Conservation (phyloP, 2,888 invertebrate genomes). For the Lasioglossum leucozonium region DNA sequence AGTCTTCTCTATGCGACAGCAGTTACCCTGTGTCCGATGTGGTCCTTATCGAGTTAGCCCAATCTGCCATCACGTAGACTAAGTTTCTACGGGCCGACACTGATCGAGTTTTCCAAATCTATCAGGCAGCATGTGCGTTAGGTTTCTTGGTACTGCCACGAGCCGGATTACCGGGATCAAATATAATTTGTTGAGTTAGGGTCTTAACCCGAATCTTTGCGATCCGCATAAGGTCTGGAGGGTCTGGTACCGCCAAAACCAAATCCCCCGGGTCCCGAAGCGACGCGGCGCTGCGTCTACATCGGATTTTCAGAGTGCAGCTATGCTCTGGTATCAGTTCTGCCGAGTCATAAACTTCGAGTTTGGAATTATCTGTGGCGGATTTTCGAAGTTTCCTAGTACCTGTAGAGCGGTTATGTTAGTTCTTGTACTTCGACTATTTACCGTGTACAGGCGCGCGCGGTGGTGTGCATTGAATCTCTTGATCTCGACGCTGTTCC, state of each 20-base stretch:
- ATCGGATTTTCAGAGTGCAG: neutral
- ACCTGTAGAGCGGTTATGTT: neutral
- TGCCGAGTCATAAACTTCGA: slow-evolving; percentile 6
- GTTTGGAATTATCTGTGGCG: neutral
- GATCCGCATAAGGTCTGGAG: neutral
- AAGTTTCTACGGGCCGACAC: neutral
- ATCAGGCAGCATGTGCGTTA: neutral
- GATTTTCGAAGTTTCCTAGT: slow-evolving; percentile 4
- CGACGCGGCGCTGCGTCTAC: too few relatives aligned
- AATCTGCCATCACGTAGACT: neutral
- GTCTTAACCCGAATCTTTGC: neutral
- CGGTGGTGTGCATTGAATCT: neutral
- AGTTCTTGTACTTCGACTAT: slow-evolving; percentile 3
- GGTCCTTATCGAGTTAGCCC: neutral
- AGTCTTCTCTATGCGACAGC: neutral
- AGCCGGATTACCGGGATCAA: neutral
- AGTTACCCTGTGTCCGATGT: neutral
- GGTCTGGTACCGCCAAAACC: neutral
- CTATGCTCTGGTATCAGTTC: neutral
- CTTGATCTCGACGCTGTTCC: neutral
- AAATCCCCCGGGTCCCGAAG: neutral
- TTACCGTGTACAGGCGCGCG: neutral
- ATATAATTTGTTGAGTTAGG: neutral
- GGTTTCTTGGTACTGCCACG: neutral
- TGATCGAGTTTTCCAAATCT: neutral